Evolutionary conservation across 2,888 invertebrate genomes (phyloP).

Genomic region (Drosophila colorata): DNA sequence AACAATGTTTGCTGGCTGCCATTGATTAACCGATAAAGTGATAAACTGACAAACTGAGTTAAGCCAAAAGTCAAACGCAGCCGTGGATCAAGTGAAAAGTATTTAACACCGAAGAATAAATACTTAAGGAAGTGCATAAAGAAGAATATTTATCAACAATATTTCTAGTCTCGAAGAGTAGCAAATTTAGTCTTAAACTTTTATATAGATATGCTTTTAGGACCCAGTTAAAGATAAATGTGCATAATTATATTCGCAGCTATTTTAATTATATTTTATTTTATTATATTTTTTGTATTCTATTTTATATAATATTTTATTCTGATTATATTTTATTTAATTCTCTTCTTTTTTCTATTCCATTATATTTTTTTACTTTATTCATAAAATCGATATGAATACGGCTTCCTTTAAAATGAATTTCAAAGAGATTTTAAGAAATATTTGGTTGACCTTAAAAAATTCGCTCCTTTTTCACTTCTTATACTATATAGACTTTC

Average conservation of each 20-base stretch:
- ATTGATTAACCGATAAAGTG: slow-evolving; percentile 22
- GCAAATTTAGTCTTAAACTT: too few species aligned
- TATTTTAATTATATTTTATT: too few species aligned
- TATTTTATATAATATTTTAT: too few species aligned
- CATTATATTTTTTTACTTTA: too few species aligned
- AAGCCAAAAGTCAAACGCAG: slow-evolving; percentile 8
- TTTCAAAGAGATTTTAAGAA: neutral
- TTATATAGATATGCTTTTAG: too few species aligned
- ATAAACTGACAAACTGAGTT: slow-evolving; percentile 22
- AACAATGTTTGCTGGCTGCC: slow-evolving; percentile 32
- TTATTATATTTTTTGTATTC: too few species aligned
- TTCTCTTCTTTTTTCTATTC: neutral
- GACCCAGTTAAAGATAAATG: too few species aligned
- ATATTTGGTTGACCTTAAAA: slow-evolving; percentile 10
- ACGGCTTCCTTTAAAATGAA: neutral
- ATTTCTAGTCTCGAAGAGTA: too few species aligned
- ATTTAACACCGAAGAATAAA: neutral
- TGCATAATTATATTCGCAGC: too few species aligned
- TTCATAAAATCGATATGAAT: too few species aligned
- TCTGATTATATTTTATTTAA: too few species aligned
- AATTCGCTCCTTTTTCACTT: neutral
- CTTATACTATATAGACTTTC: neutral
- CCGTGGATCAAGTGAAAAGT: neutral
- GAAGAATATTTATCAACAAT: neutral
- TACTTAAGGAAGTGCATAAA: neutral